Percentiles rank a stretch among this genome's conserved stretches.
These are phyloP conservation scores for Nyctalus aviator DNA, from an alignment of 2,797 vertebrate genomes.

Conservation along the genomic window DNA sequence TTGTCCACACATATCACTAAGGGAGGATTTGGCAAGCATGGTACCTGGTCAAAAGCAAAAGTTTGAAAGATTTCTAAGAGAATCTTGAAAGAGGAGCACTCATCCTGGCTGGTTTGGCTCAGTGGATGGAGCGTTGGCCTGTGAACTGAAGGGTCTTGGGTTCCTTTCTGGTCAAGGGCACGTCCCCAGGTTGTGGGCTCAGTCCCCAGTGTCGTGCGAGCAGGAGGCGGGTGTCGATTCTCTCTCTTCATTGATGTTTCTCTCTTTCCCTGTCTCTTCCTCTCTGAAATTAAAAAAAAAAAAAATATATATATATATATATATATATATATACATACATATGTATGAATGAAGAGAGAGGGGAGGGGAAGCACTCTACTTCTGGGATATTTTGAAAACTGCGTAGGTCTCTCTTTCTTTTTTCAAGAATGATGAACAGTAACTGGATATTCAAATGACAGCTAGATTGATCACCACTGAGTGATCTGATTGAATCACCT, in stretches of 20 bases:
- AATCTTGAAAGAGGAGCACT: constrained; percentile 40
- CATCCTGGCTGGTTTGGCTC: background rate
- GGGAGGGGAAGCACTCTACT: constrained; percentile 3
- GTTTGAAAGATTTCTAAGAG: constrained; percentile 41
- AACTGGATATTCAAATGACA: constrained; percentile 42
- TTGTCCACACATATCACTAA: background rate
- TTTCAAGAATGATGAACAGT: constrained; percentile 20
- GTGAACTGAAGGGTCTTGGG: no score
- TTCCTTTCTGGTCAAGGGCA: no score
- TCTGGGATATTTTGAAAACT: constrained; percentile 52
- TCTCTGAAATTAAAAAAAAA: no score
- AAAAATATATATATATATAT: no score
- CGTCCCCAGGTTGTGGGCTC: no score
- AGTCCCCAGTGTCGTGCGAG: no score
- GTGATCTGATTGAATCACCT: constrained; percentile 18
- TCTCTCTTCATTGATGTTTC: no score
- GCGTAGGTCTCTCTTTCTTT: constrained; percentile 26
- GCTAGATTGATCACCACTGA: background rate
- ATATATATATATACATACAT: no score
- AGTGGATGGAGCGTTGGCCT: no score
- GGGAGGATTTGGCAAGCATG: constrained; percentile 40
- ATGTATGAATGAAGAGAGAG: no score
- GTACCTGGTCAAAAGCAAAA: constrained; percentile 51
- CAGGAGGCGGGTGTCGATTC: no score
- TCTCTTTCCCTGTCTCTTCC: no score